phyloP scores from a whole-genome alignment of 2,888 invertebrate species.

The Colletes collaris region DNA sequence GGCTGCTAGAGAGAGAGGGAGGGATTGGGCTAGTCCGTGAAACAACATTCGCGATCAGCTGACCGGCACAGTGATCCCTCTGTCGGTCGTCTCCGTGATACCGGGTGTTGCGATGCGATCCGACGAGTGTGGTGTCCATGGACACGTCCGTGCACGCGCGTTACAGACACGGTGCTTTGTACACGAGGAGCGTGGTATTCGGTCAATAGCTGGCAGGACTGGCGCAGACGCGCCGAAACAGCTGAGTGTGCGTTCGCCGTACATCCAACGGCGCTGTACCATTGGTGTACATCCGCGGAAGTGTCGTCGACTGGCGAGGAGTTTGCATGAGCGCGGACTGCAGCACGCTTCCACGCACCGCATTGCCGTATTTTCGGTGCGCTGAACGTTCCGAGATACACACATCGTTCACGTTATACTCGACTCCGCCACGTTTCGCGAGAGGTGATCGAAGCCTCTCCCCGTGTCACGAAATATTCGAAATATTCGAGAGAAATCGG shows the following conservation, averaged over 20 bases:
- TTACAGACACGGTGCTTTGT: neutral
- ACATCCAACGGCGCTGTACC: slow-evolving; percentile 51
- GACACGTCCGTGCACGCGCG: neutral
- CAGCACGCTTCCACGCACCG: slow-evolving; percentile 70
- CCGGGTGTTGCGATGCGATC: slow-evolving; percentile 37
- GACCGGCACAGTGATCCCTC: slow-evolving; percentile 41
- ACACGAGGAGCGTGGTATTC: slow-evolving; percentile 68
- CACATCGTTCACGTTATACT: slow-evolving; percentile 2
- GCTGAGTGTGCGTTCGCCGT: slow-evolving; percentile 56
- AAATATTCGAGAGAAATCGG: slow-evolving; percentile 1
- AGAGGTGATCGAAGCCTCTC: neutral
- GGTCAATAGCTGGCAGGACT: slow-evolving; percentile 80
- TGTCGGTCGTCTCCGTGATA: slow-evolving; percentile 18
- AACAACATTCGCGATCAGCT: slow-evolving; percentile 57
- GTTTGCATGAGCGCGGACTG: slow-evolving; percentile 66
- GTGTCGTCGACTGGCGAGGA: slow-evolving; percentile 64
- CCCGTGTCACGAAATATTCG: neutral
- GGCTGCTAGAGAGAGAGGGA: neutral
- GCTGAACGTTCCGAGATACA: neutral
- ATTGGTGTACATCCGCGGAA: slow-evolving; percentile 59
- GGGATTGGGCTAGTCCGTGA: slow-evolving; percentile 26
- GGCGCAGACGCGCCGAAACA: slow-evolving; percentile 79
- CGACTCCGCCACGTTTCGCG: neutral
- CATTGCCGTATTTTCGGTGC: slow-evolving; percentile 74
- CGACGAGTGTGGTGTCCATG: neutral